A percentile compares a stretch with the other conserved stretches of the same genome.
Conservation (phyloP, 1,140 invertebrate genomes). For the Meloidogyne chitwoodi region DNA sequence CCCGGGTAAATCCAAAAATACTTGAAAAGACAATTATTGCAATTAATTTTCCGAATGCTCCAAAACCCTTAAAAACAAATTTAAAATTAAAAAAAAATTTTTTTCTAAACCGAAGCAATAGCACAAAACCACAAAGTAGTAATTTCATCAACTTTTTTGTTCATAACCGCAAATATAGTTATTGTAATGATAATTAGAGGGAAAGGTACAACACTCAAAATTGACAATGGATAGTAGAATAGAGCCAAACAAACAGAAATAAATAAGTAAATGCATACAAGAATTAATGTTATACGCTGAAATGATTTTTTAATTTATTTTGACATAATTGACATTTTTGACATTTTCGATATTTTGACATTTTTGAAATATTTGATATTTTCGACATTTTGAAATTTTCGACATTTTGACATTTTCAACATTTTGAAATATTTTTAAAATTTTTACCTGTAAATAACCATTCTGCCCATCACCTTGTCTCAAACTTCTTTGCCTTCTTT, state of each 20-base stretch:
- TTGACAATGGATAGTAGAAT: conserved; percentile 25
- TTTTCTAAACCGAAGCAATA: conserved; percentile 4
- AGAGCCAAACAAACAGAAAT: conserved; percentile 17
- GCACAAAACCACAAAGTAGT: conserved; percentile 20
- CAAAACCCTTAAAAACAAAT: conserved; percentile 7
- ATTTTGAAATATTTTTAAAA: neutral
- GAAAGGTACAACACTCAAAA: conserved; percentile 7
- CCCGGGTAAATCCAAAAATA: conserved; percentile 20
- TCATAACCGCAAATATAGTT: conserved; percentile 20
- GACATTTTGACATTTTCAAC: neutral
- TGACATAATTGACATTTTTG: neutral
- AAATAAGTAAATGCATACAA: conserved; percentile 15
- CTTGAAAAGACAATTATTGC: conserved; percentile 23
- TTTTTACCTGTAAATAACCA: conserved; percentile 11
- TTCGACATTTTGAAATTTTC: neutral
- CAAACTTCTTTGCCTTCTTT: neutral
- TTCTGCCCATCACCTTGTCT: neutral
- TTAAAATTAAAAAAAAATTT: neutral
- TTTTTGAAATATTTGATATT: neutral
- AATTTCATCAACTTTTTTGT: conserved; percentile 9
- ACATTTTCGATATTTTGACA: neutral
- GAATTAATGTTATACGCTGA: conserved; percentile 18
- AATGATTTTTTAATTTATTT: neutral
- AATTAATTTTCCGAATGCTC: conserved; percentile 22
- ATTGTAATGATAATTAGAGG: conserved; percentile 12